Evolutionary conservation across 2,888 invertebrate genomes (phyloP).

Genomic region (Branchellion lobata): DNA sequence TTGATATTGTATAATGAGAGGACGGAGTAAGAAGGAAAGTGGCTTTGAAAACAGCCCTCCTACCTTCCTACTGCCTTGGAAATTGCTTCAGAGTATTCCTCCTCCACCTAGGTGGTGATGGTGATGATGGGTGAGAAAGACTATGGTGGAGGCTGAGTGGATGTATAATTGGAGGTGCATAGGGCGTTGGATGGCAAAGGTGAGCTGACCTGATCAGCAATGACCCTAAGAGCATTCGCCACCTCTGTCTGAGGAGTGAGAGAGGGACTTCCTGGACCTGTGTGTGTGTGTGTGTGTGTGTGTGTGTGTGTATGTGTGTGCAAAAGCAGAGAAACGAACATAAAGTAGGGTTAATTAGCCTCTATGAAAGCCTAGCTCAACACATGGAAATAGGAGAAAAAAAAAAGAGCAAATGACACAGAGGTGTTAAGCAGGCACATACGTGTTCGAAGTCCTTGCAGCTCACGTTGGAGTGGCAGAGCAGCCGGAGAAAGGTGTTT

Average conservation of each 20-base stretch:
- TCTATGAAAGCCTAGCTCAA: too few relatives aligned
- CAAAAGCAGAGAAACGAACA: too few relatives aligned
- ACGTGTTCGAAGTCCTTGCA: slow-evolving; percentile 14
- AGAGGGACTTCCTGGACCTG: background rate
- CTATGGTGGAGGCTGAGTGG: too few relatives aligned
- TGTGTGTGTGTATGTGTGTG: too few relatives aligned
- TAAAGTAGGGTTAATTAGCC: too few relatives aligned
- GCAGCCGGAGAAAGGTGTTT: slow-evolving; percentile 32
- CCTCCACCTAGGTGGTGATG: too few relatives aligned
- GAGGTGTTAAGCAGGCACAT: background rate
- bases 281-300: background rate
- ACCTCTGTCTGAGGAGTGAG: slow-evolving; percentile 14
- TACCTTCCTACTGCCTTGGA: background rate
- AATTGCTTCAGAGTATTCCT: too few relatives aligned
- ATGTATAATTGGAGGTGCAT: too few relatives aligned
- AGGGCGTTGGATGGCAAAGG: too few relatives aligned
- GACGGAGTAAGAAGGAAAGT: background rate
- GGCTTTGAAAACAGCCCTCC: background rate
- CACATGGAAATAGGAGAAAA: too few relatives aligned
- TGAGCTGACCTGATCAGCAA: slow-evolving; percentile 43
- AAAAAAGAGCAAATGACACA: too few relatives aligned
- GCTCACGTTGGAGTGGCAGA: slow-evolving; percentile 30
- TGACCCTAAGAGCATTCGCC: slow-evolving; percentile 30
- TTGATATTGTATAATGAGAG: background rate
- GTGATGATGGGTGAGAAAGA: too few relatives aligned